Evolutionary conservation across 2,113 vertebrate genomes (phyloP), one percentile per base, ranked within the genome.

Genomic region (Noturus placidus): DNA sequence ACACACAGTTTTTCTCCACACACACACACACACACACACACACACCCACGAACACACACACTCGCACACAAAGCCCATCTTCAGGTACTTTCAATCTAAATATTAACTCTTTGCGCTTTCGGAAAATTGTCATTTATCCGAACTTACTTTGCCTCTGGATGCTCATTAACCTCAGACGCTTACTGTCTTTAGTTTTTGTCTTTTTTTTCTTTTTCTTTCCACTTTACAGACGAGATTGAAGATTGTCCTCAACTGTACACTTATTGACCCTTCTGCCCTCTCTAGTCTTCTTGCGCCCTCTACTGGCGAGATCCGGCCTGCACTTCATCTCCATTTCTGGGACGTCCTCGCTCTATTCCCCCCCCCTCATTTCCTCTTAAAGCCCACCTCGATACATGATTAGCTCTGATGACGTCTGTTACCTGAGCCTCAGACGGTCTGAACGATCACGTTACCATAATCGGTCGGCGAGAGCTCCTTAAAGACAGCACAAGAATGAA

Each of bases 91-190:
- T 63, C 38, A n/a, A 50, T 25, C 13, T 33, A 86, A 80, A 67
- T n/a, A 86, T 86, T 86, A 80, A 86, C 76, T 80, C 20, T 69
- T 61, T 3, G 19, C 1, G 6, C 84, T 13, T 54, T 80, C 14
- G 42, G 61, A 81, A 81, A 85, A 72, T 56, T 56, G 46, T 19
- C 4, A 5, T 52, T n/a, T 52, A 17, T 54, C 77, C 52, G 19
- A 63, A 63, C 17, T 30, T 19, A 33, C 59, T 33, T 22, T n/a
- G 25, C 3, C n/a, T 77, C 27, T 50, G 10, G 70, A 77, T 78
- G 35, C 84, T 81, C 52, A 52, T 86, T 80, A 86, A 80, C 50
- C 50, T 38, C 63, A 56, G 61, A n/a, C 22, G 5, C 56, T 35
- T 7, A 11, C 17, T 20, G 14, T 25, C 13, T 50, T 59, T 50